A percentile compares a stretch with the other conserved stretches of the same genome.
Evolutionary conservation across 2,797 vertebrate species (phyloP).

Genomic region (Pseudopleuronectes americanus): DNA sequence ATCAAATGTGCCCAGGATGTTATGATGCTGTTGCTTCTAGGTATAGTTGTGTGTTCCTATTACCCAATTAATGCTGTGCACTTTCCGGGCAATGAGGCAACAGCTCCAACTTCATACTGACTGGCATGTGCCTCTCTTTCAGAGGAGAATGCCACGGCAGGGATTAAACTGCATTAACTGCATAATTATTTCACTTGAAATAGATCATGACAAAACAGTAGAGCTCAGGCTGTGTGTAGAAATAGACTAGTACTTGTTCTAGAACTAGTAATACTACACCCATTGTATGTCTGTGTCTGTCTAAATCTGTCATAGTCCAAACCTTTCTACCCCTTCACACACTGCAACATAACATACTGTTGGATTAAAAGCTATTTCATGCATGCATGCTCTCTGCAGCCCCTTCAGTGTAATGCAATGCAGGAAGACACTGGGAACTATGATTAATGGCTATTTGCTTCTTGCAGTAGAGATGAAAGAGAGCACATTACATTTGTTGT

Average conservation of each 20-base stretch:
- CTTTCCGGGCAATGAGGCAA: conserved; percentile 73
- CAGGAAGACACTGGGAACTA: conserved; percentile 53
- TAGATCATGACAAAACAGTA: conserved; percentile 71
- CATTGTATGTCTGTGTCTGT: neutral
- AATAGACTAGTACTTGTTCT: conserved; percentile 26
- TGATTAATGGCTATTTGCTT: conserved; percentile 74
- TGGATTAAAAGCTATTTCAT: conserved; percentile 64
- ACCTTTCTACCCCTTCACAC: conserved; percentile 12
- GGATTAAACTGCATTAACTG: conserved; percentile 78
- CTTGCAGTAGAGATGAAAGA: conserved; percentile 60
- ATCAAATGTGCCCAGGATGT: conserved; percentile 53
- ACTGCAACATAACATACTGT: conserved; percentile 25
- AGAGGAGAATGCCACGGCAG: conserved; percentile 69
- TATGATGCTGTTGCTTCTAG: conserved; percentile 45
- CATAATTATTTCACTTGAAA: conserved; percentile 78
- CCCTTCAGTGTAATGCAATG: conserved; percentile 39
- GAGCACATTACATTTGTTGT: conserved; percentile 49
- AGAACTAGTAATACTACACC: neutral
- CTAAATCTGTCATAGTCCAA: neutral
- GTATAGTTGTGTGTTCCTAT: conserved; percentile 56
- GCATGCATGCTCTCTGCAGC: conserved; percentile 49
- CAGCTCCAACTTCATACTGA: conserved; percentile 59
- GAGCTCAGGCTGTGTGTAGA: conserved; percentile 45
- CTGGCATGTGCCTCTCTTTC: conserved; percentile 64
- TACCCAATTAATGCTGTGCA: conserved; percentile 71